Evolutionary conservation across 37 sponge, comb jelly and placozoan genomes (phyloP).

Genomic region (Oopsacas minuta): DNA sequence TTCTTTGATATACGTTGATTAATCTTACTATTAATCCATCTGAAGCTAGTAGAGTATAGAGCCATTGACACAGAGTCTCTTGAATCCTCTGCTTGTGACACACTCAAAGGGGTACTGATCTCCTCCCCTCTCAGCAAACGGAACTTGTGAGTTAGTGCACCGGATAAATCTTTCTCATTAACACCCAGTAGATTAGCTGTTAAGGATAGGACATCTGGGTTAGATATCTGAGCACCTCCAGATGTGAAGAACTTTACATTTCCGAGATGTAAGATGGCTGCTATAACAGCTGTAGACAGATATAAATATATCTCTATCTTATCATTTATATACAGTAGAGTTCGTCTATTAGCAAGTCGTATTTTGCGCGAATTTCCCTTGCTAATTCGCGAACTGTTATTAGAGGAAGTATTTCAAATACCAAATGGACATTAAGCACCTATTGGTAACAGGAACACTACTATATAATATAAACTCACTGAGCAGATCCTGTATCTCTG

Average conservation of each 20-base stretch:
- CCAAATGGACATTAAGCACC: neutral
- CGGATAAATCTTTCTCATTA: constrained; percentile 49
- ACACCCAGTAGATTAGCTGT: constrained; percentile 52
- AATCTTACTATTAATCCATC: constrained; percentile 72
- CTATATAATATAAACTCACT: neutral
- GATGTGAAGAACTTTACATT: constrained; percentile 72
- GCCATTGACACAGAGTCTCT: constrained; percentile 87
- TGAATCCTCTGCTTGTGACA: constrained; percentile 64
- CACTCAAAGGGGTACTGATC: constrained; percentile 80
- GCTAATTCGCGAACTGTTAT: too few relatives aligned
- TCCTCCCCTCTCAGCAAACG: constrained; percentile 85
- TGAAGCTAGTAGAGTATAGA: constrained; percentile 65
- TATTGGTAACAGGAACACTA: neutral
- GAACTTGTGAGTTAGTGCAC: constrained; percentile 76
- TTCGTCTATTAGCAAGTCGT: too few relatives aligned
- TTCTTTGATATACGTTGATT: constrained; percentile 38
- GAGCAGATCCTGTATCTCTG: neutral
- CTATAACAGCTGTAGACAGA: constrained; percentile 38
- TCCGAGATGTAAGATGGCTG: constrained; percentile 71
- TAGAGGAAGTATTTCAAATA: neutral
- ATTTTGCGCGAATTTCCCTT: too few relatives aligned
- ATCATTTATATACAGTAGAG: too few relatives aligned
- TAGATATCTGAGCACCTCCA: constrained; percentile 78
- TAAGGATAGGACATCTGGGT: constrained; percentile 27
- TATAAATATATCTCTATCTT: neutral